Percentiles rank a stretch among this genome's conserved stretches.
Conservation (phyloP, 1,140 invertebrate species). For the Acyrthosiphon pisum region DNA sequence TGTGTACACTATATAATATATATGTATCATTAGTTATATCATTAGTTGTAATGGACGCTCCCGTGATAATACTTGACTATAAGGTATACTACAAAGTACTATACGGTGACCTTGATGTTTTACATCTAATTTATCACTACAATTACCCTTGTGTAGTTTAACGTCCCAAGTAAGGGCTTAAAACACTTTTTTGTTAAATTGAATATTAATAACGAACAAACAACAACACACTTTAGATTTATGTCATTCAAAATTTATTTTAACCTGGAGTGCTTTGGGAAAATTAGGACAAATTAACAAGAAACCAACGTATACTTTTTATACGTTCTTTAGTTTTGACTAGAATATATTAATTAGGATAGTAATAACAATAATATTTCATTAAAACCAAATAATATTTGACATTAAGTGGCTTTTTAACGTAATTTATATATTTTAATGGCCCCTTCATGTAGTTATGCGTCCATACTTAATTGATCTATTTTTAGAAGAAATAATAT, state of each 20-base stretch:
- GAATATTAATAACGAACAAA: too few species aligned
- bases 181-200: neutral
- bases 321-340: neutral
- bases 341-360: neutral
- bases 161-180: neutral
- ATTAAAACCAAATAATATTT: too few species aligned
- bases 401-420: too few species aligned
- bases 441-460: neutral
- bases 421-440: too few species aligned
- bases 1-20: too few species aligned
- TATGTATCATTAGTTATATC: too few species aligned
- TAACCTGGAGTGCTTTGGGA: too few species aligned
- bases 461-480: neutral
- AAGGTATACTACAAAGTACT: too few species aligned
- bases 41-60: too few species aligned
- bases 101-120: neutral
- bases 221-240: too few species aligned
- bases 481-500: neutral
- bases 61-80: too few species aligned
- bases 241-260: too few species aligned
- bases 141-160: neutral
- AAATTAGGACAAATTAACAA: neutral
- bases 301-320: neutral
- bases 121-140: neutral
- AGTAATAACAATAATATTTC: neutral